Evolutionary conservation across 2,797 vertebrate species (phyloP).

Genomic region (Sebastes wilsoni): DNA sequence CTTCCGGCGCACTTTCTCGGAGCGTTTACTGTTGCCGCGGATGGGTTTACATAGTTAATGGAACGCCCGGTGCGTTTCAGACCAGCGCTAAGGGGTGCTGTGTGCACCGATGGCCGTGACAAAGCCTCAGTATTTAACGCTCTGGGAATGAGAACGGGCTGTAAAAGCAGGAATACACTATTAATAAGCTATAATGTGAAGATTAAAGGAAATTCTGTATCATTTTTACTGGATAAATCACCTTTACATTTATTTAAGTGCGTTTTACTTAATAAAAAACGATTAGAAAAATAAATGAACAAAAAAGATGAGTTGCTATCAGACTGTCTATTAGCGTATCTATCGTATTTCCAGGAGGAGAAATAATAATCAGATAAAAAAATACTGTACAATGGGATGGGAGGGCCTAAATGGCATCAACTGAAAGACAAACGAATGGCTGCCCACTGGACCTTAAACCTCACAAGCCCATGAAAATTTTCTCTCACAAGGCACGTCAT

Average conservation of each 20-base stretch:
- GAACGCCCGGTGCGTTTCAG: too few species aligned
- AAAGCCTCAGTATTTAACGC: too few species aligned
- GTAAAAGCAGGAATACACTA: not conserved
- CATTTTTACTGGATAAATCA: not conserved
- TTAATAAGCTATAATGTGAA: not conserved
- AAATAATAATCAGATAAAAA: not conserved
- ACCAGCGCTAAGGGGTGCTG: too few species aligned
- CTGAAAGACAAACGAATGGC: not conserved
- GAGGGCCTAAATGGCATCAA: not conserved
- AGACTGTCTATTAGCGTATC: not conserved
- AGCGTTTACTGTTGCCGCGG: too few species aligned
- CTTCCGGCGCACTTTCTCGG: too few species aligned
- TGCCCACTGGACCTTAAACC: not conserved
- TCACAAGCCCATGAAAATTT: constrained; percentile 46
- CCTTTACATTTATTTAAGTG: not conserved
- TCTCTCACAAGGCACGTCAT: not conserved
- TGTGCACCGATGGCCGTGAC: too few species aligned
- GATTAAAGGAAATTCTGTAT: not conserved
- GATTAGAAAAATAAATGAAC: not conserved
- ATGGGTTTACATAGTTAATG: too few species aligned
- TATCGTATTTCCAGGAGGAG: not conserved
- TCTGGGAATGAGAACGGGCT: too few species aligned
- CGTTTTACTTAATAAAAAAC: not conserved
- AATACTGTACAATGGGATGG: not conserved
- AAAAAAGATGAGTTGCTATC: not conserved